Evolutionary conservation across 2,797 vertebrate species (phyloP).

Genomic region (Xyrichtys novacula): DNA sequence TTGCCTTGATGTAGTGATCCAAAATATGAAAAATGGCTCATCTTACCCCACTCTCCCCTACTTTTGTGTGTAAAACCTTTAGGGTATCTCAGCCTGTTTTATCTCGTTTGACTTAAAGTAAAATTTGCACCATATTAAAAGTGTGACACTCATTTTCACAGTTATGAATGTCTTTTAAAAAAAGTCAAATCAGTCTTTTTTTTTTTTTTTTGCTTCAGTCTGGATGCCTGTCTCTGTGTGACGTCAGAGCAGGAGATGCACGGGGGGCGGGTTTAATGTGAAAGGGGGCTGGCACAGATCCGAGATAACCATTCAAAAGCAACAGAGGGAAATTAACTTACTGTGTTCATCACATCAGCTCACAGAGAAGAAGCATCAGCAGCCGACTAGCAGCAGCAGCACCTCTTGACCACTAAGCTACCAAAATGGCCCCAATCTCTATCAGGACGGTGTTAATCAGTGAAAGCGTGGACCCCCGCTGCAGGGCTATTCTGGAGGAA

Average conservation of each 20-base stretch:
- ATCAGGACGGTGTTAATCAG: conserved; percentile 91
- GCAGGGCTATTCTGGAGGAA: conserved; percentile 88
- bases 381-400: neutral
- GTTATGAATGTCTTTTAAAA: too few species aligned
- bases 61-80: too few species aligned
- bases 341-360: conserved; percentile 38
- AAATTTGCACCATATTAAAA: too few species aligned
- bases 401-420: neutral
- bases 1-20: too few species aligned
- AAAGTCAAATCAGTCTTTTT: too few species aligned
- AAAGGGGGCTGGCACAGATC: conserved; percentile 46
- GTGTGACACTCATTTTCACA: too few species aligned
- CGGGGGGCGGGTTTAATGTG: conserved; percentile 43
- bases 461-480: conserved; percentile 93
- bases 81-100: too few species aligned
- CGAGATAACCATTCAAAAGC: conserved; percentile 66
- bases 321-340: conserved; percentile 24
- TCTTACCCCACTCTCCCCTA: too few species aligned
- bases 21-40: too few species aligned
- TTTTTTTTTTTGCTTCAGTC: neutral
- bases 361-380: conserved; percentile 3
- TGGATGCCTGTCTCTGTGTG: neutral
- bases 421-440: conserved; percentile 86
- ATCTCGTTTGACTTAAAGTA: too few species aligned
- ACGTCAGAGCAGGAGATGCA: conserved; percentile 54